Evolutionary conservation across 2,113 vertebrate genomes (phyloP).

Genomic region (Anguilla japonica): DNA sequence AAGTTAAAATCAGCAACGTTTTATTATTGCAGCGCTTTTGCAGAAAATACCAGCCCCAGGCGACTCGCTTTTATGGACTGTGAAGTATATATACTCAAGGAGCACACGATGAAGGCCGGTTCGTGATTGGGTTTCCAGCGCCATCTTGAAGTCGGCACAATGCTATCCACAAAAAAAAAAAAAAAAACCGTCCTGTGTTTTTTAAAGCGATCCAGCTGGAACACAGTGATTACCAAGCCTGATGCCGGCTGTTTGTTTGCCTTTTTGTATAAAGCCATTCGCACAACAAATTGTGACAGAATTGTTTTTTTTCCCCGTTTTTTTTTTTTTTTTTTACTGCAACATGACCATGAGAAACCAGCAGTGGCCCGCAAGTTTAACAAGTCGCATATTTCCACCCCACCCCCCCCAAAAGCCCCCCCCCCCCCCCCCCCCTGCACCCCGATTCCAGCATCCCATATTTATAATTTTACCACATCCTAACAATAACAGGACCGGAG

Average conservation of each 20-base stretch:
- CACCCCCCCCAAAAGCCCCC: no score
- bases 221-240: slow-evolving; percentile 62
- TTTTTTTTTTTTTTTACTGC: slow-evolving; percentile 65
- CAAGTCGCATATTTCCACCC: slow-evolving; percentile 80
- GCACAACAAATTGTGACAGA: slow-evolving; percentile 79
- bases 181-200: slow-evolving; percentile 52
- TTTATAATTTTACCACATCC: slow-evolving; percentile 99
- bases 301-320: background rate
- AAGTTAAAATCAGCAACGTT: background rate
- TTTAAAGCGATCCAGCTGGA: slow-evolving; percentile 48
- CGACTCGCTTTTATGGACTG: background rate
- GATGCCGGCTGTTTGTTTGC: slow-evolving; percentile 61
- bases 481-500: slow-evolving; percentile 98
- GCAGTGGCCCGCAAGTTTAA: slow-evolving; percentile 84
- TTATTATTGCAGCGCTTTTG: slow-evolving; percentile 13
- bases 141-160: slow-evolving; percentile 52
- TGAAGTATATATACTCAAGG: slow-evolving; percentile 12
- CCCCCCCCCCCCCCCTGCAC: background rate
- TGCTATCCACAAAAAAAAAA: slow-evolving; percentile 50
- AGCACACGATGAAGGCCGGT: slow-evolving; percentile 11
- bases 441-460: slow-evolving; percentile 78
- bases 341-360: slow-evolving; percentile 82
- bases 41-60: slow-evolving; percentile 8
- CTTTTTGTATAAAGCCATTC: slow-evolving; percentile 81
- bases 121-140: slow-evolving; percentile 32